Evolutionary conservation across 2,797 vertebrate species (phyloP).

Genomic region (Sebastes goodei): DNA sequence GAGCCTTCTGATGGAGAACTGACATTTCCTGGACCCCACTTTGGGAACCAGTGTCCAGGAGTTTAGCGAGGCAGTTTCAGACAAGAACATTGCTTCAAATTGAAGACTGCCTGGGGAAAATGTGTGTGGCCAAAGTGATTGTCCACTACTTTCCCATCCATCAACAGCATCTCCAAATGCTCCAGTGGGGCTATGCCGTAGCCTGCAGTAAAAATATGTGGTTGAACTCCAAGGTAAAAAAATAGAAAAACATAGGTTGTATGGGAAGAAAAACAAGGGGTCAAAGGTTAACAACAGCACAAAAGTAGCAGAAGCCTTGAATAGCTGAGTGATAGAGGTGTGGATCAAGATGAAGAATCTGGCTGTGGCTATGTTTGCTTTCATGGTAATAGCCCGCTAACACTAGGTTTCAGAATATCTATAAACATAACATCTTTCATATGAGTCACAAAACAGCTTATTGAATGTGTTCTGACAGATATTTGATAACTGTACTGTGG

Average conservation of each 20-base stretch:
- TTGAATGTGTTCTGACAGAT: not conserved
- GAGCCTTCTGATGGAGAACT: not conserved
- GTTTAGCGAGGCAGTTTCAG: constrained; percentile 2
- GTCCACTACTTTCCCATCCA: constrained; percentile 38
- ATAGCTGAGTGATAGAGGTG: not conserved
- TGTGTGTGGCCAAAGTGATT: constrained; percentile 38
- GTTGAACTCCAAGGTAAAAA: constrained; percentile 19
- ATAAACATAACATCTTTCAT: constrained; percentile 10
- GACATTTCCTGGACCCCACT: not conserved
- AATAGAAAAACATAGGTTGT: constrained; percentile 15
- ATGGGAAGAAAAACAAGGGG: constrained; percentile 1
- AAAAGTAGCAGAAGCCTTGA: constrained; percentile 12
- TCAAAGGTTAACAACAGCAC: constrained; percentile 35
- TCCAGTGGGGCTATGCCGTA: constrained; percentile 37
- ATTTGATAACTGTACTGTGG: not conserved
- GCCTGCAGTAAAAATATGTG: constrained; percentile 22
- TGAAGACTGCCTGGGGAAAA: constrained; percentile 18
- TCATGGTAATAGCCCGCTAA: constrained; percentile 22
- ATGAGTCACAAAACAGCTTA: constrained; percentile 3
- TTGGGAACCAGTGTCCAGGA: not conserved
- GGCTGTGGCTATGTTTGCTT: constrained; percentile 16
- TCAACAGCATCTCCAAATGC: constrained; percentile 45
- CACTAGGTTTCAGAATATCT: constrained; percentile 20
- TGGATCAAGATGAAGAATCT: constrained; percentile 25
- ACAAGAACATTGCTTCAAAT: constrained; percentile 21